Evolutionary conservation across 2,888 invertebrate species (phyloP), one percentile per base, ranked within the genome.

Genomic region (Pollenia angustigena): DNA sequence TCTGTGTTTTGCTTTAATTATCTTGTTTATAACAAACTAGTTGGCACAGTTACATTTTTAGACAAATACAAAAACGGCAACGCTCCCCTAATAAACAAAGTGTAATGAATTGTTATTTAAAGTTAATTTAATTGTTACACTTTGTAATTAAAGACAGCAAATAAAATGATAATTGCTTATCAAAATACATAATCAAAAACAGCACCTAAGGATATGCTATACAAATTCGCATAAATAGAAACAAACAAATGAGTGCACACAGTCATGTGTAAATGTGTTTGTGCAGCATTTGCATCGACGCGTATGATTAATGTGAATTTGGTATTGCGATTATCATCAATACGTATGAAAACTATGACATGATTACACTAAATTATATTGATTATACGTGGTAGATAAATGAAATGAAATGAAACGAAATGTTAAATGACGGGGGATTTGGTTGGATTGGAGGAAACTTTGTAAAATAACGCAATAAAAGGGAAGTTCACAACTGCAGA

Each of bases 81-180:
- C 54, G 1, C 54, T 23, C n/a, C 12, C 11, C 11, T 40, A n/a
- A 11, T 62, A 46, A 62, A 54, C 82, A 76, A 76, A 62, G 32
- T 46, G 62, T 76, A 56, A 82, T 76, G 40, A 76, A 18, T 54
- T 71, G 82, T 54, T 69, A 62, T 62, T 71, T 56, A 12, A 46
- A 69, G 54, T 76, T 64, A 71, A 76, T 82, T 69, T 71, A 54
- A 69, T 82, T 76, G 75, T 60, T 50, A 46, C 68, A 82, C 44
- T 82, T 75, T 60, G 46, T 71, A 82, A 82, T 82, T 62, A 18
- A 62, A 75, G 11, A 46, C 23, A 54, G 40, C 60, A 69, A 82
- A 69, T 18, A 32, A 23, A 46, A 42, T 56, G n/a, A 8, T 83
- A 56, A 71, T 71, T 83, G 56, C 52, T 68, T 68, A 46, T 72